Percentiles rank a stretch among this genome's conserved stretches.
phyloP scores from a whole-genome alignment of 1,140 invertebrate species.

The Bombus huntii region DNA sequence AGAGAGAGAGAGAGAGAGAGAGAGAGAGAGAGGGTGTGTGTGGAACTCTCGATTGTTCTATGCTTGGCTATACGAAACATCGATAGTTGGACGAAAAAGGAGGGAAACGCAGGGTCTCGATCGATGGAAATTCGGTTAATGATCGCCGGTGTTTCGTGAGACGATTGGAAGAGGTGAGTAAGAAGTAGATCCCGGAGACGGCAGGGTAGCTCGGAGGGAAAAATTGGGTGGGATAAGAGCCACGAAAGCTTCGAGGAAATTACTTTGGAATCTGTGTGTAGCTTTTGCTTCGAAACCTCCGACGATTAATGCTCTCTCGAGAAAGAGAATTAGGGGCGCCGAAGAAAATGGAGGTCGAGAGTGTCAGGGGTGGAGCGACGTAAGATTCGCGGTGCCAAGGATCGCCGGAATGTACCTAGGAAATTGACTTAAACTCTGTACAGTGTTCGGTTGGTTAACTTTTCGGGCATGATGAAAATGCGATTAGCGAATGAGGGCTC shows the following conservation, averaged over 20 bases:
- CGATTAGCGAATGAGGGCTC: background rate
- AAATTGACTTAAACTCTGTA: constrained; percentile 17
- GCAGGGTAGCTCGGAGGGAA: background rate
- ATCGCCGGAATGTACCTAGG: background rate
- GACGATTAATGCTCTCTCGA: background rate
- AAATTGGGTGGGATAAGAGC: background rate
- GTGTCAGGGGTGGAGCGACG: background rate
- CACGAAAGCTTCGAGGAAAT: background rate
- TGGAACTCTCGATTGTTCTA: constrained; percentile 56
- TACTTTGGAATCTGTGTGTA: background rate
- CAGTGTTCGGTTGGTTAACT: constrained; percentile 1
- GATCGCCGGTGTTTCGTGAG: background rate
- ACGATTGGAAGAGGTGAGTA: background rate
- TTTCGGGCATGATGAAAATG: background rate
- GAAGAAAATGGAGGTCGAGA: background rate
- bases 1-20: too few relatives aligned
- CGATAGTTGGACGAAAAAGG: background rate
- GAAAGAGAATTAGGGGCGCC: constrained; percentile 3
- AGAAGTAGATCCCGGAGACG: background rate
- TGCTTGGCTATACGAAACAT: constrained; percentile 5
- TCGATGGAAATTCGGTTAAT: constrained; percentile 20
- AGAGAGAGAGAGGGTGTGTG: background rate
- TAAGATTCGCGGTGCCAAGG: background rate
- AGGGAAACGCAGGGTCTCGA: background rate
- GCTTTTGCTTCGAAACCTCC: background rate